Conservation (phyloP, 2,113 vertebrate genomes). For the Xenus cinereus region DNA sequence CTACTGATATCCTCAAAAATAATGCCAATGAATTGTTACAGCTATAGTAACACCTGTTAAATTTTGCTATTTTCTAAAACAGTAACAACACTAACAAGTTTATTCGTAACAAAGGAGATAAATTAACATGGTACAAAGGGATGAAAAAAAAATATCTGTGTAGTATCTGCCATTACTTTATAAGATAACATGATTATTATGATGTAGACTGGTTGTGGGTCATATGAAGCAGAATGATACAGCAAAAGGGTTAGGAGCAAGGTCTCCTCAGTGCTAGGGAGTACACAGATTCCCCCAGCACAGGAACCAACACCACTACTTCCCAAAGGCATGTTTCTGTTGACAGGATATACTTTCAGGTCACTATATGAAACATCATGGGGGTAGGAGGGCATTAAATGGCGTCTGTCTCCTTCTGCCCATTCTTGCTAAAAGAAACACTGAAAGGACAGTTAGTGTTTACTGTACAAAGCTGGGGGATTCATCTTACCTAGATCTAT, state of each 20-base stretch:
- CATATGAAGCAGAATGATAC: neutral
- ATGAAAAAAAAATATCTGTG: neutral
- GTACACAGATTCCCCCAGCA: neutral
- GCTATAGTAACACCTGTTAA: neutral
- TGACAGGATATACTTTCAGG: neutral
- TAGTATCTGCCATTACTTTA: neutral
- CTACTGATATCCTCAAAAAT: neutral
- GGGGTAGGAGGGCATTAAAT: neutral
- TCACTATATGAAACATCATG: neutral
- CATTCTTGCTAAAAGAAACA: neutral
- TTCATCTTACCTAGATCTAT: neutral
- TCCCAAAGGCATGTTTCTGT: neutral
- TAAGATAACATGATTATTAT: neutral
- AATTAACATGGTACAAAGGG: neutral
- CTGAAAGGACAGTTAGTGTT: neutral
- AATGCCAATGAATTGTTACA: neutral
- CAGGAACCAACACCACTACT: rapidly evolving
- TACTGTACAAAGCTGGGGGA: neutral
- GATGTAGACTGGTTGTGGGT: neutral
- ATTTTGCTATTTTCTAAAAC: neutral
- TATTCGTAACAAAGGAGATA: neutral
- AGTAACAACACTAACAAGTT: neutral
- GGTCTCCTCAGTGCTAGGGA: neutral
- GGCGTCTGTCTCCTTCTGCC: rapidly evolving
- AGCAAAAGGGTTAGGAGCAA: neutral